A percentile compares a stretch with the other conserved stretches of the same genome.
These are phyloP conservation scores for Pampus argenteus DNA, from an alignment of 2,797 vertebrate species.

Conservation along the genomic window DNA sequence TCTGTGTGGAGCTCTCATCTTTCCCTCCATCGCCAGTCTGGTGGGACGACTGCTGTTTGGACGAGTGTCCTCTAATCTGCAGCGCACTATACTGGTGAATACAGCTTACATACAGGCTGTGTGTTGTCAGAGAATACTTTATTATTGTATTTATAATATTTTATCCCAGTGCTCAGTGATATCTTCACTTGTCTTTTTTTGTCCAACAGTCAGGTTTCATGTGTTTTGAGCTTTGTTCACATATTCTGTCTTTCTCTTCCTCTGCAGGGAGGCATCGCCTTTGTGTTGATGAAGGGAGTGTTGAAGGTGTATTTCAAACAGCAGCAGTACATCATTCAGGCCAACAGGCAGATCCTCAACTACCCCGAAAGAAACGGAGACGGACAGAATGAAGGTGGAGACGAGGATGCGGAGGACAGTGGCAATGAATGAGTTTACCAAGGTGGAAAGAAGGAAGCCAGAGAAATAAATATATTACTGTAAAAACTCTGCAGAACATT, in stretches of 20 bases:
- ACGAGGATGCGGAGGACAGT: slow-evolving; percentile 77
- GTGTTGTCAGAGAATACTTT: no score
- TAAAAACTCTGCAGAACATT: not conserved
- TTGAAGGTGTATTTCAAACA: slow-evolving; percentile 88
- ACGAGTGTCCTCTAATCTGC: slow-evolving; percentile 80
- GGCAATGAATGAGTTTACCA: slow-evolving; percentile 67
- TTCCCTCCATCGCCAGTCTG: slow-evolving; percentile 84
- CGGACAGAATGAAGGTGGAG: slow-evolving; percentile 21
- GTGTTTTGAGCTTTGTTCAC: no score
- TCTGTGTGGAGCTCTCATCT: slow-evolving; percentile 86
- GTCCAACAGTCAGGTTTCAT: no score
- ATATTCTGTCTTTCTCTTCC: no score
- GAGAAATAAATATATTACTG: not conserved
- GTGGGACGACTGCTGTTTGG: slow-evolving; percentile 83
- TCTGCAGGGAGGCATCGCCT: slow-evolving; percentile 83
- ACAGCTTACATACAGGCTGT: no score
- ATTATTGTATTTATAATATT: no score
- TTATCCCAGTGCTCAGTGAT: no score
- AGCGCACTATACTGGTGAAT: slow-evolving; percentile 84
- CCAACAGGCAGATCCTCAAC: slow-evolving; percentile 83
- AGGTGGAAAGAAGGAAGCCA: not conserved
- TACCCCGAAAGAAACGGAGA: slow-evolving; percentile 49
- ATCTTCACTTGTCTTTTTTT: no score
- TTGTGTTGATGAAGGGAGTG: slow-evolving; percentile 85
- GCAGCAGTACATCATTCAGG: slow-evolving; percentile 84